Percentiles rank a stretch among this genome's conserved stretches.
Conservation (phyloP, 2,888 invertebrate species). For the Drosophila engyochracea region DNA sequence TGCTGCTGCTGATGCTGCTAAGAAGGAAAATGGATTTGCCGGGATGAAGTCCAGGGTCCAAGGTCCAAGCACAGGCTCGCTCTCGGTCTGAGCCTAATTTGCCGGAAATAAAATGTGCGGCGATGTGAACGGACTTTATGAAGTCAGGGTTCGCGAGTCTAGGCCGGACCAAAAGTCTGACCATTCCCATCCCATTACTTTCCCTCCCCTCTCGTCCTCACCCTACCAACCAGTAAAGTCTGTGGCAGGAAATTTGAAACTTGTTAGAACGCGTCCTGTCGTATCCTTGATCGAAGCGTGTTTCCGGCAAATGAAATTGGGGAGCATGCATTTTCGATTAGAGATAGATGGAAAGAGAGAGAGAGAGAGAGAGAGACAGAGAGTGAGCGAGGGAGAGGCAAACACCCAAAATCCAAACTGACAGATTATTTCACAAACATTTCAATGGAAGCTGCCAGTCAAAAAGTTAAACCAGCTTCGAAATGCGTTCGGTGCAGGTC, state of each 20-base stretch:
- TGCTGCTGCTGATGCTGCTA: constrained; percentile 60
- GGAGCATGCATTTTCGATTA: constrained; percentile 53
- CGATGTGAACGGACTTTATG: constrained; percentile 69
- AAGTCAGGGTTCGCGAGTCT: constrained; percentile 57
- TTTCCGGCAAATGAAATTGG: constrained; percentile 66
- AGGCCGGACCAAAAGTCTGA: neutral
- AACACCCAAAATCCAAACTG: constrained; percentile 13
- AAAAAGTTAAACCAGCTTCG: constrained; percentile 7
- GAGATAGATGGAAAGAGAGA: neutral
- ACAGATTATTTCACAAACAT: constrained; percentile 35
- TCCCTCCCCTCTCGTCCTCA: neutral
- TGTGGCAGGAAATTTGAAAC: constrained; percentile 73
- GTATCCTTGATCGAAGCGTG: constrained; percentile 22
- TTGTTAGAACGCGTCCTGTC: constrained; percentile 56
- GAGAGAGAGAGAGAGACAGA: neutral
- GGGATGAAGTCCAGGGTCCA: neutral
- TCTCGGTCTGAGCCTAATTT: constrained; percentile 66
- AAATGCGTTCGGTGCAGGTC: constrained; percentile 15
- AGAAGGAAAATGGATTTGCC: constrained; percentile 42
- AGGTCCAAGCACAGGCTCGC: neutral
- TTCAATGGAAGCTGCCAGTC: constrained; percentile 33
- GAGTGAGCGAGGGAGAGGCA: neutral
- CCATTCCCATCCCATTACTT: neutral
- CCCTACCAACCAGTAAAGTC: neutral
- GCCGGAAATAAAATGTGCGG: constrained; percentile 80